Evolutionary conservation across 2,113 vertebrate genomes (phyloP).

Genomic region (Scartelaos histophorus): DNA sequence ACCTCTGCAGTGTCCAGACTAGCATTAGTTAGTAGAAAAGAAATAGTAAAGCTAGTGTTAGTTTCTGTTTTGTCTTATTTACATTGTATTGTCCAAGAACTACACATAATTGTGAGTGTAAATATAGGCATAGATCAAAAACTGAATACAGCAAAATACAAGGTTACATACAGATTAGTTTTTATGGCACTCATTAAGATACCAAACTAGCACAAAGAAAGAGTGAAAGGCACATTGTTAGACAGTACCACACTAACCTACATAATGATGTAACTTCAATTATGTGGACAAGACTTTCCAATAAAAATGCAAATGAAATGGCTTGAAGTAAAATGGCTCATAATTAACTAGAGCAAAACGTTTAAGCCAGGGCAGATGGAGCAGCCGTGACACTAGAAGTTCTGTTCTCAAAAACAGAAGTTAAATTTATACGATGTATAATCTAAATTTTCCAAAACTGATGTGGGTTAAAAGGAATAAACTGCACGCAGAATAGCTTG

Average conservation of each 20-base stretch:
- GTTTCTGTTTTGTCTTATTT: too few species aligned
- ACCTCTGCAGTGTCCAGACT: too few species aligned
- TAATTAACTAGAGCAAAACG: slow-evolving; percentile 30
- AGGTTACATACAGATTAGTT: neutral
- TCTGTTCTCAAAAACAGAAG: neutral
- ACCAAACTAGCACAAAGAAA: slow-evolving; percentile 18
- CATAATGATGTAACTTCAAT: slow-evolving; percentile 42
- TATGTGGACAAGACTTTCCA: slow-evolving; percentile 52
- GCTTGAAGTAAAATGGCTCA: slow-evolving; percentile 38
- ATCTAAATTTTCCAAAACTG: neutral
- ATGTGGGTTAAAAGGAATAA: too few species aligned
- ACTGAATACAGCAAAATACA: neutral
- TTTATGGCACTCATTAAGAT: neutral
- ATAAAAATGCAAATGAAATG: slow-evolving; percentile 58
- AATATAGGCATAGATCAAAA: neutral
- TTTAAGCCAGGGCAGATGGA: slow-evolving; percentile 12
- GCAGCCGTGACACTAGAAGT: slow-evolving; percentile 12
- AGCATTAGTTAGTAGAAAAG: too few species aligned
- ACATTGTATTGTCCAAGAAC: too few species aligned
- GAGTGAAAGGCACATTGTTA: slow-evolving; percentile 17
- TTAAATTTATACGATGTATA: neutral
- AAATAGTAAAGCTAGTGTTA: too few species aligned
- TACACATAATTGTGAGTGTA: neutral
- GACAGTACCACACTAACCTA: slow-evolving; percentile 22
- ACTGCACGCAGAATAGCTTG: too few species aligned